Evolutionary conservation across 2,888 invertebrate species (phyloP).

Genomic region (Polyploca ridens): DNA sequence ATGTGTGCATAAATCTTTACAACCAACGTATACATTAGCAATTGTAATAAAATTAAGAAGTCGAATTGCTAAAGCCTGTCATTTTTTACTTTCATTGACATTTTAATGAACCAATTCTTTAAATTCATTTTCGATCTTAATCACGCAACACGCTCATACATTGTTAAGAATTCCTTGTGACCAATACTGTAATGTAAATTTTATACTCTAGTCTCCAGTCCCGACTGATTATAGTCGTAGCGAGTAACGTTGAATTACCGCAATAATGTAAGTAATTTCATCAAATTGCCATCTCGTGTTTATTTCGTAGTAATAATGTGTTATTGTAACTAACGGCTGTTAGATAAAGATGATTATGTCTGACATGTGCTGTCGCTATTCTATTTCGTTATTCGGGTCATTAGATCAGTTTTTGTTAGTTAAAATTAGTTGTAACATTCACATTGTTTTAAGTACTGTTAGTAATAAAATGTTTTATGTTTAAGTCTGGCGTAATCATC

Average conservation of each 20-base stretch:
- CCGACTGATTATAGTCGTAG: not conserved
- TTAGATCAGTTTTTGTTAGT: constrained; percentile 15
- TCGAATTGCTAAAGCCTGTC: not conserved
- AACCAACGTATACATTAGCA: not conserved
- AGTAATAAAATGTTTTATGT: not conserved
- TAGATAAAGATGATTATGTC: constrained; percentile 15
- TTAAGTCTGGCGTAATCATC: not conserved
- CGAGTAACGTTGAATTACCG: constrained; percentile 19
- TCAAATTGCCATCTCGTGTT: constrained; percentile 24
- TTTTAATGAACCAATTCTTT: constrained; percentile 3
- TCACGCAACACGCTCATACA: not conserved
- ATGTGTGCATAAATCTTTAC: not conserved
- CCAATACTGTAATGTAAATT: not conserved
- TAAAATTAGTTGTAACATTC: not conserved
- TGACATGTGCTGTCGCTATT: constrained; percentile 13
- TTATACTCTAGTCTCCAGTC: not conserved
- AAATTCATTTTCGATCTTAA: not conserved
- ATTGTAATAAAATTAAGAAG: not conserved
- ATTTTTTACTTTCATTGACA: not conserved
- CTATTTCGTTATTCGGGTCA: constrained; percentile 22
- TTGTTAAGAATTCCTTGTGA: not conserved
- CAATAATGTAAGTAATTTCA: constrained; percentile 36
- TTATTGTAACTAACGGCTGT: constrained; percentile 21
- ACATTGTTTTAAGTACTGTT: not conserved
- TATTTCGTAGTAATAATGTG: constrained; percentile 30